Evolutionary conservation across 2,113 vertebrate species (phyloP), one percentile per base, ranked within the genome.

Genomic region (Lamprologus ornatipinnis): DNA sequence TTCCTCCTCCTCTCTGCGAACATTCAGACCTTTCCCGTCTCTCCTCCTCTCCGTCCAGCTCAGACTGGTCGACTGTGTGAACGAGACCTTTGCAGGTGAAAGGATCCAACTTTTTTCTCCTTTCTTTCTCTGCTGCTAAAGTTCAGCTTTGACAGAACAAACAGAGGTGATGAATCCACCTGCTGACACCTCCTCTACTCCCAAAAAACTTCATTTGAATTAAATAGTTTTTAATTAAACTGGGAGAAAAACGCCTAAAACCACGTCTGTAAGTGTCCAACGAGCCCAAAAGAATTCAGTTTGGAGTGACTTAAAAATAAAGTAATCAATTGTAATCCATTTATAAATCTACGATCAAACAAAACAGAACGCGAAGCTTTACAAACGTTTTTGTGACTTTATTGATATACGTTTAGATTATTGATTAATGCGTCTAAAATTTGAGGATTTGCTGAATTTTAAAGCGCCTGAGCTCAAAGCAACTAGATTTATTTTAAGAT

Each of bases 81-180:
- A 91, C 40, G 4, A 80, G 94, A 93, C 93, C 93, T 94, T 95
- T 95, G 87, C 86, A 89, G 84, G 86, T 85, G 68, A 80, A 60
- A 58, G 31, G 26, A 79, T 35, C 31, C 58, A 15, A 49, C 49
- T 70, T 7, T 28, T 12, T 17, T 28, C 45, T 47, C 8, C n/a
- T 12, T 5, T 26, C 37, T 47, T 7, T 28, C 33, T 57, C 83
- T 80, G 70, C 80, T 26, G 75, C 55, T 42, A 40, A 78, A 49
- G 83, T 84, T 73, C n/a, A 47, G 26, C 26, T 75, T 75, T 19
- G 15, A 2, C 42, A 49, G 42, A 15, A 10, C 70, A 63, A 13
- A 15, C 26, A 26, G 40, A 10, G 28, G 11, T 2, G n/a, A 84
- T 55, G 37, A 55, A 12, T 9, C 13, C 26, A 33, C 33, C 45